Evolutionary conservation across 2,888 invertebrate species (phyloP), one percentile per base, ranked within the genome.

Genomic region (Parasteatoda lunata): DNA sequence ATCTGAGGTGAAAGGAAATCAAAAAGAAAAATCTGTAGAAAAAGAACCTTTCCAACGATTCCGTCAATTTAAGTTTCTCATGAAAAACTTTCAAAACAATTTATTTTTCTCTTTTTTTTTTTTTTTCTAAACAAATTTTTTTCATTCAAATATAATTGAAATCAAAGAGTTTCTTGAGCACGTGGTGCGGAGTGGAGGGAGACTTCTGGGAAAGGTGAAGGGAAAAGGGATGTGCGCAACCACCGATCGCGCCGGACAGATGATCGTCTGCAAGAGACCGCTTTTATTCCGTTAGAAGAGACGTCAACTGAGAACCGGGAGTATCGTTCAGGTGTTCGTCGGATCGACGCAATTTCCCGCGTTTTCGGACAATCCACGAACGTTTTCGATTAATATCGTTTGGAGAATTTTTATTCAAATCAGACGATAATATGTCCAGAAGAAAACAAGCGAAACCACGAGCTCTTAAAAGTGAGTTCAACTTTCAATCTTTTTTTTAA

Each of bases 381-480:
- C 15, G 15, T 15, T 15, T 68, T 7, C 66, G 66, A 5, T 30
- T n/a, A 59, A 59, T 9, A 54, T n/a, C 30, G 30, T 30, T 30
- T 30, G 30, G 30, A 30, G 30, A 5, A 59, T 59, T 59, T 11
- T 8, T 59, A 54, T 54, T 54, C 59, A 13, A n/a, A n/a, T n/a
- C 59, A n/a, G 59, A 13, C 5, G 59, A 59, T 30, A 68, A 3
- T 91, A 91, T 95, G 95, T 95, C 95, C 90, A 93, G 95, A 90
- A 93, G 95, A 90, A 95, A 95, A 92, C 95, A 95, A 91, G 94
- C 95, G 70, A 95, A 95, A 91, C 95, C 95, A 89, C 93, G 95
- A 91, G 94, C 95, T 89, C 93, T 95, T 89, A 95, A 95, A 93
- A 93, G 95, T 95, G 93, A 94, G 94, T 93, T 75, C 51, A 70